Conservation (phyloP, 2,888 invertebrate species). For the Hartigia nigra region DNA sequence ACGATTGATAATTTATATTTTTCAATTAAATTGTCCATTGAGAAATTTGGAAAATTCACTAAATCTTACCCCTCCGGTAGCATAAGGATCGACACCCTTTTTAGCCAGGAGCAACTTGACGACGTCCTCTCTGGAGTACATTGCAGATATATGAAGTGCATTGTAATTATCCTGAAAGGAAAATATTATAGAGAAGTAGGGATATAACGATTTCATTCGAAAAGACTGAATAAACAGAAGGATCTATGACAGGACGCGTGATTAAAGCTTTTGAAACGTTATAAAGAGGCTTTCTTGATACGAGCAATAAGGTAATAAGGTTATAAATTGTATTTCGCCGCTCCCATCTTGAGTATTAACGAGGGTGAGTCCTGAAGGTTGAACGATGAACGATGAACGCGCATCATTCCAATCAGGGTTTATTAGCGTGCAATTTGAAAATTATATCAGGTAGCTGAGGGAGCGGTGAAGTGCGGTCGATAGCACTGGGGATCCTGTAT, state of each 20-base stretch:
- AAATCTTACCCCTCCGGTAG: conserved; percentile 87
- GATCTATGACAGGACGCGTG: neutral
- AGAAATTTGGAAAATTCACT: neutral
- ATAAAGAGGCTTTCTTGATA: neutral
- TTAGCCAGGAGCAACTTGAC: conserved; percentile 89
- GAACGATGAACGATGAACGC: conserved; percentile 20
- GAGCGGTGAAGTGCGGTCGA: conserved; percentile 34
- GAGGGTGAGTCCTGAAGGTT: neutral
- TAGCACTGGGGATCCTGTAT: neutral
- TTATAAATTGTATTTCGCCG: conserved; percentile 48
- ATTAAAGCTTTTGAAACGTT: neutral
- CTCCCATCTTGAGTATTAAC: conserved; percentile 43
- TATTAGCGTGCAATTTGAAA: conserved; percentile 58
- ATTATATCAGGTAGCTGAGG: conserved; percentile 49
- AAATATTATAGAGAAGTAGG: conserved; percentile 24
- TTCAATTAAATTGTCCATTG: neutral
- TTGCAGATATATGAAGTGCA: conserved; percentile 93
- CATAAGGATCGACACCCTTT: conserved; percentile 90
- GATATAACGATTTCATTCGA: neutral
- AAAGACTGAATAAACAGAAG: neutral
- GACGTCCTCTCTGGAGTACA: conserved; percentile 95
- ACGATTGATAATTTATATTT: neutral
- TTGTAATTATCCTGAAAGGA: conserved; percentile 94
- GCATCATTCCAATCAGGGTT: conserved; percentile 49
- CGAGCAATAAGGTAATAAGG: conserved; percentile 40